phyloP scores from a whole-genome alignment of 2,797 vertebrate species.

The Epinephelus coioides region DNA sequence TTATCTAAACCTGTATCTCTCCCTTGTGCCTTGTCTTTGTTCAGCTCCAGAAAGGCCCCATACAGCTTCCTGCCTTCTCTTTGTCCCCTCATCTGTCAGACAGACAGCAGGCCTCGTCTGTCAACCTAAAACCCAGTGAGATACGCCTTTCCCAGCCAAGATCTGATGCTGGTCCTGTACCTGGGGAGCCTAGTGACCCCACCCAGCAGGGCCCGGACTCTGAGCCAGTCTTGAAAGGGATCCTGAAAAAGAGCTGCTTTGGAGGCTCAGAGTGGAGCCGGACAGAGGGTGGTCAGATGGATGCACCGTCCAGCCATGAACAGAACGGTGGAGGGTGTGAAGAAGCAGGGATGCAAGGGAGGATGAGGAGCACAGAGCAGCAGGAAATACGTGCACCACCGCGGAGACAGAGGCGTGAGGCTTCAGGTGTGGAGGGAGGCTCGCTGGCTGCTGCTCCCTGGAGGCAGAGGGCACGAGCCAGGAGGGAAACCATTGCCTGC shows the following conservation, averaged over 20 bases:
- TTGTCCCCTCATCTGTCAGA: slow-evolving; percentile 80
- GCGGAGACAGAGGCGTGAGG: slow-evolving; percentile 32
- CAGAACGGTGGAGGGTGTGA: slow-evolving; percentile 64
- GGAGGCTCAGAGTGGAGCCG: slow-evolving; percentile 53
- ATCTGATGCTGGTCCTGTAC: slow-evolving; percentile 21
- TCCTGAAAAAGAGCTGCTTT: slow-evolving; percentile 83
- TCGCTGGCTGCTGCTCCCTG: slow-evolving; percentile 61
- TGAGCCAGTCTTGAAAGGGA: slow-evolving; percentile 79
- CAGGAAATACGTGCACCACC: slow-evolving; percentile 6
- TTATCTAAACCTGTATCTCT: background rate
- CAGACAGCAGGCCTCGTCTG: slow-evolving; percentile 82
- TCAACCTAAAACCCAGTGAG: slow-evolving; percentile 86
- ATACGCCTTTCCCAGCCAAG: slow-evolving; percentile 70
- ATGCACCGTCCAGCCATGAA: slow-evolving; percentile 13
- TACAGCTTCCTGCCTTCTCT: slow-evolving; percentile 81
- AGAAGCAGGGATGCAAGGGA: slow-evolving; percentile 15
- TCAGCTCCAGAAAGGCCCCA: slow-evolving; percentile 83
- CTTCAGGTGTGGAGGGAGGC: slow-evolving; percentile 48
- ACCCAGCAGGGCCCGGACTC: slow-evolving; percentile 54
- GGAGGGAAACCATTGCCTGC: slow-evolving; percentile 74
- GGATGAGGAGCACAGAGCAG: slow-evolving; percentile 33
- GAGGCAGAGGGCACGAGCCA: slow-evolving; percentile 78
- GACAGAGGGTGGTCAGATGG: slow-evolving; percentile 30
- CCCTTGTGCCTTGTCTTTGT: background rate
- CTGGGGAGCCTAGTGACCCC: background rate